Conservation (phyloP, 1,140 invertebrate species). For the Drosophila mojavensis region DNA sequence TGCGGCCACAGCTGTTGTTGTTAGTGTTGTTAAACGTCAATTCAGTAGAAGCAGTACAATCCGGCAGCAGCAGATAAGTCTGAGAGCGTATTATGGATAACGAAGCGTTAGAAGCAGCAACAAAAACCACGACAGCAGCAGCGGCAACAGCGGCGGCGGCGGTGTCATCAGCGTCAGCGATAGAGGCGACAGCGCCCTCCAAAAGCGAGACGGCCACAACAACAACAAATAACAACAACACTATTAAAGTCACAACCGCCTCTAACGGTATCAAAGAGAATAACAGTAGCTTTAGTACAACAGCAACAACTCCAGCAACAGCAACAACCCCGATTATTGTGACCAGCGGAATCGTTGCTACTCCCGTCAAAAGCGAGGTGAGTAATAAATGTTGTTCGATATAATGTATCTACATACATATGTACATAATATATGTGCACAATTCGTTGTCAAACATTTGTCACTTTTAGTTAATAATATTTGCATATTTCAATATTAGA, state of each 20-base stretch:
- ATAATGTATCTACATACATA: background rate
- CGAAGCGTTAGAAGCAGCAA: constrained; percentile 73
- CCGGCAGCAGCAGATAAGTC: constrained; percentile 48
- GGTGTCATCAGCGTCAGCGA: constrained; percentile 39
- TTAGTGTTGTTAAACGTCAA: constrained; percentile 48
- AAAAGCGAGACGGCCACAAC: constrained; percentile 62
- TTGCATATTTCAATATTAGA: background rate
- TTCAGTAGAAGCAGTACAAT: constrained; percentile 24
- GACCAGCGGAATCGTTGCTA: constrained; percentile 57
- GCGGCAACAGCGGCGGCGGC: constrained; percentile 46
- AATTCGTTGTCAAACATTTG: constrained; percentile 16
- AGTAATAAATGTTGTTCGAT: constrained; percentile 52
- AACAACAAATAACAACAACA: constrained; percentile 58
- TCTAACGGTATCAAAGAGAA: constrained; percentile 83
- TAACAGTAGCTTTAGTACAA: constrained; percentile 80
- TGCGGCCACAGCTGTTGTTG: constrained; percentile 59
- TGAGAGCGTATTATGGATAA: constrained; percentile 83
- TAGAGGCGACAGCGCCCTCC: constrained; percentile 34
- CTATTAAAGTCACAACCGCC: constrained; percentile 59
- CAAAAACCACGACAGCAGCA: constrained; percentile 58
- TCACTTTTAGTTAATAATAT: no score
- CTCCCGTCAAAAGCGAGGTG: constrained; percentile 74
- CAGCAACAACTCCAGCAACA: constrained; percentile 25
- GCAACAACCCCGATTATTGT: constrained; percentile 65
- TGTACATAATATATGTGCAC: background rate